Conservation (phyloP, 2,888 invertebrate species). For the Lasioglossum figueresi region DNA sequence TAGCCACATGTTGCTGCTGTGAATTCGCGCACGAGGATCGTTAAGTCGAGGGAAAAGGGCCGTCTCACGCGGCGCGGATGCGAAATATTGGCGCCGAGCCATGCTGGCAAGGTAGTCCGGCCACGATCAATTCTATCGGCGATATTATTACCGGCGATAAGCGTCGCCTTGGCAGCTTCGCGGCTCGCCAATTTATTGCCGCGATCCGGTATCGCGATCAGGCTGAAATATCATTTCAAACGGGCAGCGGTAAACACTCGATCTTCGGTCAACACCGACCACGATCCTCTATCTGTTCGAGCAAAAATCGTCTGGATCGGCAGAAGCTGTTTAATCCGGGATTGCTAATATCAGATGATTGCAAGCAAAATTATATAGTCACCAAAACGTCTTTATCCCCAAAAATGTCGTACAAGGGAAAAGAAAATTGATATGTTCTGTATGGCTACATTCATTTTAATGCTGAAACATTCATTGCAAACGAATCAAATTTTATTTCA, state of each 20-base stretch:
- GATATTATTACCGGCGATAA: constrained; percentile 48
- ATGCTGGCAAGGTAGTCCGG: background rate
- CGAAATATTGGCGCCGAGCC: constrained; percentile 47
- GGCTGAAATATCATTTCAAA: background rate
- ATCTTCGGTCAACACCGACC: background rate
- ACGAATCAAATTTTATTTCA: too few relatives aligned
- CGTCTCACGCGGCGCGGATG: constrained; percentile 33
- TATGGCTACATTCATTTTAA: too few relatives aligned
- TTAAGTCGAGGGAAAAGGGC: constrained; percentile 28
- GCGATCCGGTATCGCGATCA: constrained; percentile 28
- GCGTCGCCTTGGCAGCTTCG: background rate
- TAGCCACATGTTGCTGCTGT: constrained; percentile 46
- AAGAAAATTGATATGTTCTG: too few relatives aligned
- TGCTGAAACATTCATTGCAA: too few relatives aligned
- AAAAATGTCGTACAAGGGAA: too few relatives aligned
- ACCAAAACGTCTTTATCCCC: too few relatives aligned
- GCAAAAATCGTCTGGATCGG: background rate
- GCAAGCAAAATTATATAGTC: too few relatives aligned
- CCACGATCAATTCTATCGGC: constrained; percentile 48
- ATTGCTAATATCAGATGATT: too few relatives aligned
- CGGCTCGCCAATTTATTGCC: constrained; percentile 37
- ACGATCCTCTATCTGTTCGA: background rate
- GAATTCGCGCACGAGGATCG: constrained; percentile 44
- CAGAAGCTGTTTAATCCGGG: background rate
- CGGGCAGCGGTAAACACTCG: background rate